Percentiles rank a stretch among this genome's conserved stretches.
Evolutionary conservation across 2,797 vertebrate genomes (phyloP).

Genomic region (Sebastes jordani): DNA sequence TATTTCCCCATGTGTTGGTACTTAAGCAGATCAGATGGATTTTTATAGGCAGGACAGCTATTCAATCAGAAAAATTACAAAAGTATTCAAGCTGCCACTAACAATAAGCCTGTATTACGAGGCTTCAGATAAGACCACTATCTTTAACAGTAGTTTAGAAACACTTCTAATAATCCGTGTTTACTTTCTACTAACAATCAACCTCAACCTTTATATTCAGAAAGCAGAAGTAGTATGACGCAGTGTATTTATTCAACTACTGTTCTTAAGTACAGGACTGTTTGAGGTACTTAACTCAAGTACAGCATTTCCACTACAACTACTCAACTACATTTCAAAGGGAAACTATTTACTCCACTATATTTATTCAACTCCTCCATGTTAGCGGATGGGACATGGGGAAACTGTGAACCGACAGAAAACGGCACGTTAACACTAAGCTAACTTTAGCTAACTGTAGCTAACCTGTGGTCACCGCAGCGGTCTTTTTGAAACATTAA

Average conservation of each 20-base stretch:
- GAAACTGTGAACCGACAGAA: no score
- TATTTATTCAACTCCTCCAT: neutral
- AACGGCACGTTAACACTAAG: no score
- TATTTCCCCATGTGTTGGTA: slow-evolving; percentile 34
- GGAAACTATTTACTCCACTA: neutral
- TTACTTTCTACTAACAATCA: neutral
- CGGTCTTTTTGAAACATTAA: no score
- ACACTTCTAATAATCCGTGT: neutral
- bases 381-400: no score
- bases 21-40: slow-evolving; percentile 45
- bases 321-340: neutral
- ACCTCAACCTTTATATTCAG: neutral
- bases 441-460: no score
- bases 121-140: neutral
- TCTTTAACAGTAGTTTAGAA: neutral
- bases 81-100: neutral
- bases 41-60: slow-evolving; percentile 24
- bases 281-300: neutral
- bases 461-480: no score
- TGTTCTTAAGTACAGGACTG: neutral
- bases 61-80: slow-evolving; percentile 24
- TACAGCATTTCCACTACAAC: neutral
- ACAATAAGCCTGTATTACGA: neutral
- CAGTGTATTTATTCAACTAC: neutral
- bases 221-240: neutral